phyloP scores from a whole-genome alignment of 2,113 vertebrate genomes.

The Aramus guarauna region DNA sequence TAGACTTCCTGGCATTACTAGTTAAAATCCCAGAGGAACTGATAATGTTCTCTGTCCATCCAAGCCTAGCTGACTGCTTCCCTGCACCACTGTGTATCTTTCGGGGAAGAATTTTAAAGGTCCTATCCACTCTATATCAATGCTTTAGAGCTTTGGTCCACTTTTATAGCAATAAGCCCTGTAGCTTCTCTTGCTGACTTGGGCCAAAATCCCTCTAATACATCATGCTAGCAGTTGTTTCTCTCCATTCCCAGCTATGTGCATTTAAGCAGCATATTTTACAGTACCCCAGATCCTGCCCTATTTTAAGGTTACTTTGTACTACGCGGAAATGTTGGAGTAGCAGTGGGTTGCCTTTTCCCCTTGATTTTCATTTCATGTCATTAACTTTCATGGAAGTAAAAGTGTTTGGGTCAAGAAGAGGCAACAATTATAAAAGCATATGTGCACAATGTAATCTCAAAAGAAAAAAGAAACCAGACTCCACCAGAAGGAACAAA shows the following conservation, averaged over 20 bases:
- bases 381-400: background rate
- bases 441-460: background rate
- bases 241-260: background rate
- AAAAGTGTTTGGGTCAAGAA: background rate
- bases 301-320: background rate
- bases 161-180: background rate
- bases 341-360: background rate
- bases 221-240: background rate
- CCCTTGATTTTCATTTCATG: background rate
- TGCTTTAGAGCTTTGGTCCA: background rate
- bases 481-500: background rate
- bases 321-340: background rate
- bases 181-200: background rate
- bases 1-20: conserved; percentile 26
- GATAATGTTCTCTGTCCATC: background rate
- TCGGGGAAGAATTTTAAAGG: background rate
- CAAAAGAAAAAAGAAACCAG: background rate
- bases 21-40: background rate
- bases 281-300: background rate
- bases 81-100: background rate
- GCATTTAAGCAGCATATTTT: background rate
- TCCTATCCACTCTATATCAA: background rate
- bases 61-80: background rate
- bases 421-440: background rate
- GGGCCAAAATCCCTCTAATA: background rate